Evolutionary conservation across 1,140 invertebrate genomes (phyloP).

Genomic region (Andricus grossulariae): DNA sequence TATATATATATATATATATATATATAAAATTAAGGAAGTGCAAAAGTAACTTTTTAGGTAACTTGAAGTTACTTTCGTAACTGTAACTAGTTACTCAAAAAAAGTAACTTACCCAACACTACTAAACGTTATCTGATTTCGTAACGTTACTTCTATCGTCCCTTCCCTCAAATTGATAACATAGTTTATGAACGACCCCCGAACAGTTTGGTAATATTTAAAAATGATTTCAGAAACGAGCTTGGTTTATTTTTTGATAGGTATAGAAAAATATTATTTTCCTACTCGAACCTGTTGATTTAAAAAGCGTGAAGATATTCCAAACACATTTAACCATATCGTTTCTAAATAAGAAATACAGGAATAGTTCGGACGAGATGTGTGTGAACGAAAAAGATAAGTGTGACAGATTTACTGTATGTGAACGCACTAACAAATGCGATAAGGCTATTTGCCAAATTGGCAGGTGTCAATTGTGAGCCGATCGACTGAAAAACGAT

Average conservation of each 20-base stretch:
- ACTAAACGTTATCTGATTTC: too few relatives aligned
- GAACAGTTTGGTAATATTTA: too few relatives aligned
- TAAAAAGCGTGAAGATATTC: slow-evolving; percentile 8
- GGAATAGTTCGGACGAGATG: not conserved
- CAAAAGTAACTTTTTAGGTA: too few relatives aligned
- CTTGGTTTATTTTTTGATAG: not conserved
- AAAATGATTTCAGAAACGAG: too few relatives aligned
- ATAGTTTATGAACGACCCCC: too few relatives aligned
- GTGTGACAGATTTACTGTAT: slow-evolving; percentile 23
- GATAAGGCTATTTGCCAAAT: slow-evolving; percentile 62
- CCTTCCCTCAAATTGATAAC: too few relatives aligned
- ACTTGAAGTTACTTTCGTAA: too few relatives aligned
- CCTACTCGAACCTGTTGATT: slow-evolving; percentile 1
- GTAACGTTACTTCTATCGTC: too few relatives aligned
- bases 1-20: too few relatives aligned
- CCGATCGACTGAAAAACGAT: slow-evolving; percentile 40
- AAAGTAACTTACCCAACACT: too few relatives aligned
- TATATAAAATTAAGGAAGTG: too few relatives aligned
- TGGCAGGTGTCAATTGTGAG: slow-evolving; percentile 60
- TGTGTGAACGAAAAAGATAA: not conserved
- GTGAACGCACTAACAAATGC: not conserved
- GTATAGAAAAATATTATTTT: slow-evolving; percentile 18
- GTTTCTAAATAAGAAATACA: slow-evolving; percentile 63
- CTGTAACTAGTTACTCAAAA: too few relatives aligned
- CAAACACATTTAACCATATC: slow-evolving; percentile 48